A percentile compares a stretch with the other conserved stretches of the same genome.
phyloP scores from a whole-genome alignment of 2,797 vertebrate species.

The Crocodylus rhombifer region DNA sequence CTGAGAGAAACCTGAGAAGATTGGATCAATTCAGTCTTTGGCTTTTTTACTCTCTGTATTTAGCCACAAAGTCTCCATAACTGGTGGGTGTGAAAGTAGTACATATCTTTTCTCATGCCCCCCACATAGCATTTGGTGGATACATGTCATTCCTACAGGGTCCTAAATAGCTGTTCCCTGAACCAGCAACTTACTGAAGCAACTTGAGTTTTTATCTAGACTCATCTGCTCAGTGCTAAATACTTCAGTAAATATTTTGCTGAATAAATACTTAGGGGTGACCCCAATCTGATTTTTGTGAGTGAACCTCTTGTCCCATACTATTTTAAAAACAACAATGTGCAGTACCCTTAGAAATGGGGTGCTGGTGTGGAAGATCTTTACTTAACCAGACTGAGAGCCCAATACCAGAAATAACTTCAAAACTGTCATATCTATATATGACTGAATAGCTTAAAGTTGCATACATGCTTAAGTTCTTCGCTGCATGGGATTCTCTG shows the following conservation, averaged over 20 bases:
- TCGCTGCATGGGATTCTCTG: not conserved
- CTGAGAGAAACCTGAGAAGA: no score
- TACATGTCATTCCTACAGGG: not conserved
- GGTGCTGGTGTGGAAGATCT: rapidly evolving
- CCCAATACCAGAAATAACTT: rapidly evolving
- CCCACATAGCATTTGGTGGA: not conserved
- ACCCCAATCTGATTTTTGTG: not conserved
- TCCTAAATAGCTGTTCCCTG: not conserved
- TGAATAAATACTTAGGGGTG: not conserved
- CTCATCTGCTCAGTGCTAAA: not conserved
- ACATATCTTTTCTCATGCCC: not conserved
- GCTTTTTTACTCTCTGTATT: no score
- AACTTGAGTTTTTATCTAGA: no score
- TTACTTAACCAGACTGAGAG: not conserved
- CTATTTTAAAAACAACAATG: not conserved
- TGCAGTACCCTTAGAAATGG: not conserved
- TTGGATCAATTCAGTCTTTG: no score
- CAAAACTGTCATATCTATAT: no score
- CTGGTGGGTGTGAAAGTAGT: not conserved
- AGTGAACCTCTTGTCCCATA: not conserved
- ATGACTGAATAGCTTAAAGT: not conserved
- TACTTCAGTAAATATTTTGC: not conserved
- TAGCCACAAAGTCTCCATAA: no score
- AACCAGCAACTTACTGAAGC: no score
- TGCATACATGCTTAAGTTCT: not conserved